Evolutionary conservation across 2,113 vertebrate genomes (phyloP), one percentile per base, ranked within the genome.

Genomic region (Indri indri): DNA sequence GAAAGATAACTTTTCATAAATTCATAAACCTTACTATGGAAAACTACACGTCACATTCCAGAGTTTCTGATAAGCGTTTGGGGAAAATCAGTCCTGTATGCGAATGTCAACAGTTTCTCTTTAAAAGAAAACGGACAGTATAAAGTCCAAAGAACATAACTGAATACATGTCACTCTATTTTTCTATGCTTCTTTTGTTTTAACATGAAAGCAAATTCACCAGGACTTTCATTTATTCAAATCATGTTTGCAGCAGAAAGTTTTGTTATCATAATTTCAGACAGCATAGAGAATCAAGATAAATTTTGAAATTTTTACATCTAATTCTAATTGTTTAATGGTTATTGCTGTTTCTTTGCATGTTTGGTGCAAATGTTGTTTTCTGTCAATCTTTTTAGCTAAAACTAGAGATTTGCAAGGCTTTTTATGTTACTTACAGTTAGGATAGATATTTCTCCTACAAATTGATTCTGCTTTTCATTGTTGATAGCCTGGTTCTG

Each of bases 331-430:
- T 61, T 83, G 4, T 71, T 90, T 50, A 97, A 65, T 32, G 40
- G 32, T 83, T 54, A 70, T 40, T 81, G 37, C 2, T 65, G 50
- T 87, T 91, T 93, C 42, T 90, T 94, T 77, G 20, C 34, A 81
- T 76, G n/a, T 57, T 82, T 82, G 4, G 3, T 61, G 18, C 13
- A 37, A 32, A 79, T 82, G 32, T 84, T 97, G 74, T 81, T 81
- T 94, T 40, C 40, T 97, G 82, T 81, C 96, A 96, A 95, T 97
- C 14, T 92, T 97, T 97, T 98, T 98, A 97, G 95, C 95, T 98
- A 97, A 97, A 97, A 97, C 96, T 98, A 25, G 94, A 96, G 27
- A 96, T 76, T 71, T 88, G 2, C 34, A 42, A 37, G 45, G 9
- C 1, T 16, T 74, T 93, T 88, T 82, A 52, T 87, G 13, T 57